Conservation (phyloP, 2,797 vertebrate species). For the Triplophysa yarkandensis region DNA sequence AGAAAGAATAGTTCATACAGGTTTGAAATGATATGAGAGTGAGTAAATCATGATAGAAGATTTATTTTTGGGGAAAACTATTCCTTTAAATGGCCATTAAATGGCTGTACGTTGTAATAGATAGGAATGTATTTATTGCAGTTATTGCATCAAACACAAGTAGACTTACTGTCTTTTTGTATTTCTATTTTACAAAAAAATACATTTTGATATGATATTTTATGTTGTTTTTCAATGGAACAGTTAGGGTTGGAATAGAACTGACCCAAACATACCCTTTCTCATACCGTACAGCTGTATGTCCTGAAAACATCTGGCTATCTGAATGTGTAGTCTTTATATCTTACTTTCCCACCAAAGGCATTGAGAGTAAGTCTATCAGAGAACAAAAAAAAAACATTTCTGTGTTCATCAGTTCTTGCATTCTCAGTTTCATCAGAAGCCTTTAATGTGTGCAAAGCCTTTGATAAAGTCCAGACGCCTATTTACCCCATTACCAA, state of each 20-base stretch:
- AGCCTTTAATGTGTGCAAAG: slow-evolving; percentile 61
- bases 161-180: slow-evolving; percentile 5
- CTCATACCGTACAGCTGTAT: slow-evolving; percentile 29
- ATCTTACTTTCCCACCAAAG: slow-evolving; percentile 60
- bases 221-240: not conserved
- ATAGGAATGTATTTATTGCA: slow-evolving; percentile 43
- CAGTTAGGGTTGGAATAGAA: not conserved
- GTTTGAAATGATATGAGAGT: too few relatives aligned
- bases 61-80: too few relatives aligned
- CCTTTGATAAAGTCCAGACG: slow-evolving; percentile 68
- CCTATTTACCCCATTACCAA: slow-evolving; percentile 69
- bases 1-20: too few relatives aligned
- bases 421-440: slow-evolving; percentile 51
- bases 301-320: slow-evolving; percentile 43
- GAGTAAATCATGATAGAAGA: too few relatives aligned
- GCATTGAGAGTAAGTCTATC: slow-evolving; percentile 49
- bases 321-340: slow-evolving; percentile 46
- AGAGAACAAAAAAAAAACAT: slow-evolving; percentile 59
- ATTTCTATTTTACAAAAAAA: too few relatives aligned
- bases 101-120: slow-evolving; percentile 29
- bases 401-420: slow-evolving; percentile 39
- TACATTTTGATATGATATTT: not conserved
- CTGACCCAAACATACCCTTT: slow-evolving; percentile 28
- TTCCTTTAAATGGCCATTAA: slow-evolving; percentile 41
- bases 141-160: not conserved